These are phyloP conservation scores for Chrysolina oricalcia DNA, from an alignment of 2,888 invertebrate species.

Conservation along the genomic window DNA sequence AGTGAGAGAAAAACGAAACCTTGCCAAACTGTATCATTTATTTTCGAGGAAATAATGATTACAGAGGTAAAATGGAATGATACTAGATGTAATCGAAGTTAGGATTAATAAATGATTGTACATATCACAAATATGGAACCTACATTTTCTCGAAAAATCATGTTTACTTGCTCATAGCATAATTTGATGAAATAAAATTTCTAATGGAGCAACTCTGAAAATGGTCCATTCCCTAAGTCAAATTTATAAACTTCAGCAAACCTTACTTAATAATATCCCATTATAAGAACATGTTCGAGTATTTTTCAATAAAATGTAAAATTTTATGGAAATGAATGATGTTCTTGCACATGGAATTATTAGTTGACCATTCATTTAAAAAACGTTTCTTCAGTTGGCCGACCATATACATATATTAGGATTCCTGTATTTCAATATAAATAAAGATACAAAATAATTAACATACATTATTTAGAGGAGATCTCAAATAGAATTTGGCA, in stretches of 20 bases:
- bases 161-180: conserved; percentile 49
- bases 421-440: too few relatives aligned
- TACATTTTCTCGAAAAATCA: conserved; percentile 45
- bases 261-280: not conserved
- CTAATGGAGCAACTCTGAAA: conserved; percentile 25
- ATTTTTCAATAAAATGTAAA: not conserved
- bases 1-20: conserved; percentile 21
- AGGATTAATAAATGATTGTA: conserved; percentile 64
- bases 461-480: too few relatives aligned
- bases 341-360: too few relatives aligned
- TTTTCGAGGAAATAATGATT: conserved; percentile 64
- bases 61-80: conserved; percentile 53
- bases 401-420: too few relatives aligned
- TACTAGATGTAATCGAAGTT: conserved; percentile 54
- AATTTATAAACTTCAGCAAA: not conserved
- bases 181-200: conserved; percentile 43
- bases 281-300: not conserved
- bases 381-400: too few relatives aligned
- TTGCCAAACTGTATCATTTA: conserved; percentile 67
- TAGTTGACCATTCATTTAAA: too few relatives aligned
- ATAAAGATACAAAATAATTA: too few relatives aligned
- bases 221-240: not conserved
- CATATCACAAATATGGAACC: conserved; percentile 62
- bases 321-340: too few relatives aligned
- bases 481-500: too few relatives aligned